Evolutionary conservation across 2,797 vertebrate species (phyloP).

Genomic region (Percopsis omiscomaycus): DNA sequence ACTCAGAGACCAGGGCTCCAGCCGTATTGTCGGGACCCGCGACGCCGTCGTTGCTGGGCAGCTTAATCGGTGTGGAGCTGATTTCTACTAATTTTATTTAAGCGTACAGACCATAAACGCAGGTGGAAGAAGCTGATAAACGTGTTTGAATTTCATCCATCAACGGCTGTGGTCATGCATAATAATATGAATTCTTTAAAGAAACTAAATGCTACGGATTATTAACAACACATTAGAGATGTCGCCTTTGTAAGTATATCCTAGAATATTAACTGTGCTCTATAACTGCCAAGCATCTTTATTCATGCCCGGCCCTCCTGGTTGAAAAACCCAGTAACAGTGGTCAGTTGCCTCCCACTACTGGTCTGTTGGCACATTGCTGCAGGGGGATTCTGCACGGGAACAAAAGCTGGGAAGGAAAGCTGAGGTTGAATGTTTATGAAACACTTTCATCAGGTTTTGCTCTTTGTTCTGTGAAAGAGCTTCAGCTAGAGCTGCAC

Average conservation of each 20-base stretch:
- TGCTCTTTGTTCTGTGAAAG: neutral
- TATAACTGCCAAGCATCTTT: no score
- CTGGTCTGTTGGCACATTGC: conserved; percentile 5
- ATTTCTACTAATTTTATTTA: conserved; percentile 1
- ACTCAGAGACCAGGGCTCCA: neutral
- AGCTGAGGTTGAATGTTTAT: conserved; percentile 1
- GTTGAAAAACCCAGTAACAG: neutral
- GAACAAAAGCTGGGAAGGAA: neutral
- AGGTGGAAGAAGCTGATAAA: no score
- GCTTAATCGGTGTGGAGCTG: neutral
- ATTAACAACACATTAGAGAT: neutral
- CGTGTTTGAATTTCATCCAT: no score
- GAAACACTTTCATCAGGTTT: neutral
- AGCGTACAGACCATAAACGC: no score
- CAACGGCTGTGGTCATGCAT: neutral
- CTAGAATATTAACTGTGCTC: no score
- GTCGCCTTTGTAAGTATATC: neutral
- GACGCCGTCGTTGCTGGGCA: neutral
- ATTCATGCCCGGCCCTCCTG: neutral
- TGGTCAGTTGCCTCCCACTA: conserved; percentile 3
- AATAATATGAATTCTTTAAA: no score
- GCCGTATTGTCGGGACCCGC: neutral
- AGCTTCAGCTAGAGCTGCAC: conserved; percentile 6
- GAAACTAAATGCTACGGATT: no score
- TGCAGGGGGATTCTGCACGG: neutral